Evolutionary conservation across 2,888 invertebrate species (phyloP).

Genomic region (Sinohyriopsis cumingii): DNA sequence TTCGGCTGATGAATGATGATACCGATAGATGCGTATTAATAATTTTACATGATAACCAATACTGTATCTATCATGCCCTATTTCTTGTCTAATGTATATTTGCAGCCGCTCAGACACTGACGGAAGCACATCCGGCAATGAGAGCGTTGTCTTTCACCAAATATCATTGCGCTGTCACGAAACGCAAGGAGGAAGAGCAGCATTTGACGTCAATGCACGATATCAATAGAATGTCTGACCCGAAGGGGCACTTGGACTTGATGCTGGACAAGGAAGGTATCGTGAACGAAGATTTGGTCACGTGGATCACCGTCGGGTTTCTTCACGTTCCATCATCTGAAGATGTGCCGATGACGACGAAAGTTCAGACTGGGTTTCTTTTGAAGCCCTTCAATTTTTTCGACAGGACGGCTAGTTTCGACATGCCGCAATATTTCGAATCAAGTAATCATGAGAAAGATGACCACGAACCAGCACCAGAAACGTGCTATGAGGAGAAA

Average conservation of each 20-base stretch:
- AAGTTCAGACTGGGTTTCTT: conserved; percentile 23
- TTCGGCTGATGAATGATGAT: no score
- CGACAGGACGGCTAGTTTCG: conserved; percentile 25
- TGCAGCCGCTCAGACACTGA: conserved; percentile 18
- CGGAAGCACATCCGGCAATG: conserved; percentile 31
- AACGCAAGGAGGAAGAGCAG: conserved; percentile 45
- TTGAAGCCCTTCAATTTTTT: conserved; percentile 35
- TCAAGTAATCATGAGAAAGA: no score
- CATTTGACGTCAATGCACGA: conserved; percentile 29
- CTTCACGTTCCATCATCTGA: conserved; percentile 32
- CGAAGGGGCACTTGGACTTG: conserved; percentile 17
- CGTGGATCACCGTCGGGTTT: conserved; percentile 32
- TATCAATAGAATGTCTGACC: conserved; percentile 15
- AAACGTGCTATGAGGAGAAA: no score
- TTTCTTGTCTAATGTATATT: no score
- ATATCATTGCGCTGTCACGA: conserved; percentile 47
- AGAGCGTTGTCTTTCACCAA: conserved; percentile 45
- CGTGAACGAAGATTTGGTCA: conserved; percentile 26
- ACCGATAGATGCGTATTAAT: no score
- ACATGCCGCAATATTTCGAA: conserved; percentile 12
- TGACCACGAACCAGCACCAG: no score
- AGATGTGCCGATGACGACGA: conserved; percentile 33
- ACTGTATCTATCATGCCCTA: no score
- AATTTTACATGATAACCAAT: no score
- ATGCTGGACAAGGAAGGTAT: conserved; percentile 30